Base-by-base conservation (phyloP, 2,113 vertebrate genomes). In the Carlito syrichta region DNA sequence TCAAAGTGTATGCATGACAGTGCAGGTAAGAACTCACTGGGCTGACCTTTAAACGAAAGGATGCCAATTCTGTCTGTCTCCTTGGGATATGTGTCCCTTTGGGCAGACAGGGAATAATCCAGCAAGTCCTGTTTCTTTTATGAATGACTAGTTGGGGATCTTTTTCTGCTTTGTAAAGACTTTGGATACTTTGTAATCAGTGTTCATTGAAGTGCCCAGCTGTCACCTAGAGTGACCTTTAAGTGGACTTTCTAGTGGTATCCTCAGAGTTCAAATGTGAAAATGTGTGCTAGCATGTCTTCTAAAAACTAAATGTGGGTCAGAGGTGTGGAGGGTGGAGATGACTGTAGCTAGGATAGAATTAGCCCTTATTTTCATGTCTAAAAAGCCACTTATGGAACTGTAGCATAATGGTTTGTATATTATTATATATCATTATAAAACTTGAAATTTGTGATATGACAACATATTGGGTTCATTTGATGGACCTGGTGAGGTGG, bases 1-100 rank as follows among this genome's bases (percentile, higher is more conserved):
- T 99, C 99, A 74, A 99, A 99, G 98, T 97, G 98, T 40, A 86
- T 78, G 2, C 98, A 98, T 14, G 96, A 81, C 2, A 30, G 30
- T 68, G 69, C 97, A 98, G 99, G 99, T 99, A 97, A 83, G 95
- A 45, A 23, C 48, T 52, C 32, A 2, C 9, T 87, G 14, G 86
- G 45, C 32, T 38, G 11, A 1, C 43, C 68, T 91, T 91, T 62
- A 90, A 96, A 88, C 19, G n/a, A 12, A 16, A 32, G 22, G 66
- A 43, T 94, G 14, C 76, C 79, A 8, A 22, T 3, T 40, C 54
- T 32, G 0, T 91, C 96, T n/a, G n/a, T 71, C 2, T 58, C 58
- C 93, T 25, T 77, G n/a, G 52, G 32, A 62, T n/a, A 0, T 48
- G 48, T 56, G 69, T 52, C 7, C 82, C 58, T 63, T 32, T 52